A percentile compares a stretch with the other conserved stretches of the same genome.
phyloP scores from a whole-genome alignment of 1,140 invertebrate genomes.

The Drosophila seguyi region DNA sequence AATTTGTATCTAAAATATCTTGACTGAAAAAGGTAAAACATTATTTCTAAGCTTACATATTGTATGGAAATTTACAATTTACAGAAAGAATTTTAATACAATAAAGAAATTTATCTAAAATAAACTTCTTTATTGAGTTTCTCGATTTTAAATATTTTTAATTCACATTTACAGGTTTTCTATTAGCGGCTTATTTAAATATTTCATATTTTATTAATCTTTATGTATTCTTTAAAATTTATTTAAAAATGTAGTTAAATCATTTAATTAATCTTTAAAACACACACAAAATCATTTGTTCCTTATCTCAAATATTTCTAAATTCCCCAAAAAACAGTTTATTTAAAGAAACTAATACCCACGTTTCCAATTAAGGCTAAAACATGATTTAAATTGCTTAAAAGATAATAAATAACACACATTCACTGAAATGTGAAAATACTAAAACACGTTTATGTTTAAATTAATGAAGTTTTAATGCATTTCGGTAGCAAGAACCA shows the following conservation, averaged over 20 bases:
- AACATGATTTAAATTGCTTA: background rate
- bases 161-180: no score
- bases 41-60: no score
- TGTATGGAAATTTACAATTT: no score
- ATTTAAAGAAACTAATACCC: background rate
- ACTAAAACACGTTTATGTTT: conserved; percentile 23
- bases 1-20: no score
- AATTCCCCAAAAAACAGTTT: background rate
- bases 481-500: conserved; percentile 12
- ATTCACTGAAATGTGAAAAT: background rate
- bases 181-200: no score
- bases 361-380: background rate
- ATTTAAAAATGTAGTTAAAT: background rate
- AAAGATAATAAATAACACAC: background rate
- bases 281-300: rapidly evolving
- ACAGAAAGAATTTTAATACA: no score
- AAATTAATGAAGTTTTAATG: conserved; percentile 64
- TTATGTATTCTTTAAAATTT: no score
- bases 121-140: no score
- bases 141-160: no score
- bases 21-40: no score
- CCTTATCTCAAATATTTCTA: background rate
- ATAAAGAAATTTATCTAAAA: no score
- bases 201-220: no score
- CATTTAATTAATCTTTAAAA: background rate